Base-by-base conservation (phyloP, 2,797 vertebrate species). In the Furcifer pardalis region DNA sequence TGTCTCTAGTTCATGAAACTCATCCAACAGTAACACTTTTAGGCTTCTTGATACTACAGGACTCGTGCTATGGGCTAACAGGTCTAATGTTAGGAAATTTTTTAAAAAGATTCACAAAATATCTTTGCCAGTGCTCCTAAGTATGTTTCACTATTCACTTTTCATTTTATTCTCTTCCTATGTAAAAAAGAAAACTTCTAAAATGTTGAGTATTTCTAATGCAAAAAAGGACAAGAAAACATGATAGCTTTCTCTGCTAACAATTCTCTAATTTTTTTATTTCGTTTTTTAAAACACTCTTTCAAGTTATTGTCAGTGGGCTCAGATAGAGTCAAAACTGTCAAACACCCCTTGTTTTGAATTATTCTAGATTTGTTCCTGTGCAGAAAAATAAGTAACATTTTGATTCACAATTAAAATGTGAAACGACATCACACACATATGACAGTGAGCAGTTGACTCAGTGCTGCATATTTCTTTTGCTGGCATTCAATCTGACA, bases 361-460 rank as follows among this genome's bases (percentile, higher is more conserved):
- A 84, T 79, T 62, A 73, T 63, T 84, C 68, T 42, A 84, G 66
- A 75, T 82, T 75, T 75, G 71, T 60, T 82, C 23, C 60, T 60
- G 66, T 62, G 56, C 12, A 21, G 40, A 44, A 73, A 62, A 62
- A 73, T 25, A 30, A 62, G 40, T 44, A 82, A 82, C 37, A 35
- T 73, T 82, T 82, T 80, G 80, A 82, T 82, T 75, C 65, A 73
- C 42, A 82, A 75, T 82, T 82, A 82, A 65, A 82, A 49, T 75
- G 81, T 60, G 49, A 65, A 82, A 63, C 72, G 49, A 37, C 17
- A 65, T 75, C 71, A 65, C 71, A 65, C 23, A 10, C 30, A 74
- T 62, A 40, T 65, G 71, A 65, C 59, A 75, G 71, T 49, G n/a
- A 63, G 32, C 40, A 65, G 71, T 21, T 37, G 13, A 73, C 49